Base-by-base conservation (phyloP, 2,797 vertebrate genomes). In the Eidolon dupreanum region DNA sequence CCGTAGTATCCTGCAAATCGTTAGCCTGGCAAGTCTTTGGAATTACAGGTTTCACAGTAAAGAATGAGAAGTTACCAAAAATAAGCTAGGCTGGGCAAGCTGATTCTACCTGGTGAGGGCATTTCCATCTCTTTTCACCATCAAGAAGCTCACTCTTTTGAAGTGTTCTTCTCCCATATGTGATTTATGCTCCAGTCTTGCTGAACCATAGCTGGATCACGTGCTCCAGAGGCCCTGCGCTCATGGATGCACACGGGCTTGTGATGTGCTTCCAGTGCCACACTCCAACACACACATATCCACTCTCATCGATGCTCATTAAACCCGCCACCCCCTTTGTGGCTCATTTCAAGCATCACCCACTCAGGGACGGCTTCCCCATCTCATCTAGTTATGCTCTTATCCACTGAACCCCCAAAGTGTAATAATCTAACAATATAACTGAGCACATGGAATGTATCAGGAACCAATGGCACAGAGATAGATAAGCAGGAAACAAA, bases 221-320 rank as follows among this genome's bases (percentile, higher is more conserved):
- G 3, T 36, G 26, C 9, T 36, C 43, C 53, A 28, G 0, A 4
- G 26, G 53, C 12, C 8, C 59, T 68, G 38, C 31, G 36, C 57
- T 82, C 4, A 0, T 53, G 36, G 8, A 6, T 82, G 6, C 22
- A n/a, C 1, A 0, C 51, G 36, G 36, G 24, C 10, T 68, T 38
- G 15, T 15, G n/a, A 68, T 74, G 38, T 38, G 59, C 31, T 94
- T 63, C 36, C 11, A n/a, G 36, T 13, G 20, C 7, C 68, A 65
- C 38, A 33, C 3, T 0, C 24, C 28, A n/a, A 28, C 19, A 26
- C 16, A 15, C 1, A 43, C 61, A 3, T 8, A 6, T 0, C 15
- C 9, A 28, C 38, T 1, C 28, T 41, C 5, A 36, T 3, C 22
- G 43, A 22, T 16, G n/a, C 51, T 63, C 38, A 20, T 53, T 38